Evolutionary conservation across 2,888 invertebrate species (phyloP).

Genomic region (Lasioglossum zephyrum): DNA sequence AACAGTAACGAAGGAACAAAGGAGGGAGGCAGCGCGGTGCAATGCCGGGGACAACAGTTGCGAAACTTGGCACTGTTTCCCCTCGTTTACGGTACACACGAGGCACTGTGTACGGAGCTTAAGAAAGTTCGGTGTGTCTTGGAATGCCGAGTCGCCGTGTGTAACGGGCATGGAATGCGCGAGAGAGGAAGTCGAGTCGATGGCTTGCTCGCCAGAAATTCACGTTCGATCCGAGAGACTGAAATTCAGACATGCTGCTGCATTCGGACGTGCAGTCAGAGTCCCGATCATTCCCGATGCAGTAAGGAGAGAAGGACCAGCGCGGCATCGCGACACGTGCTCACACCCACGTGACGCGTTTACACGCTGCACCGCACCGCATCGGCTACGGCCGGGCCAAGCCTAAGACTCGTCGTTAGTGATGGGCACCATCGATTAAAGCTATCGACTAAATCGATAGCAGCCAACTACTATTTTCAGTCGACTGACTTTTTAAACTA

Average conservation of each 20-base stretch:
- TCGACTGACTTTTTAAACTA: no score
- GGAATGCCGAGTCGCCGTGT: slow-evolving; percentile 67
- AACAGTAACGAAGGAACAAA: background rate
- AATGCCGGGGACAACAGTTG: background rate
- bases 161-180: slow-evolving; percentile 70
- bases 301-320: slow-evolving; percentile 9
- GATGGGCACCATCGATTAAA: no score
- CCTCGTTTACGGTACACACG: background rate
- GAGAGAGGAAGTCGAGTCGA: slow-evolving; percentile 47
- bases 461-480: no score
- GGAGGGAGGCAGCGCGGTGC: background rate
- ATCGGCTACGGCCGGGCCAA: no score
- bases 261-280: background rate
- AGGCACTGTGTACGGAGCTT: slow-evolving; percentile 42
- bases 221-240: slow-evolving; percentile 54
- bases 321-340: slow-evolving; percentile 70
- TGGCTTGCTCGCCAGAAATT: slow-evolving; percentile 49
- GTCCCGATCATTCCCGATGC: slow-evolving; percentile 44
- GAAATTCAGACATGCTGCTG: slow-evolving; percentile 54
- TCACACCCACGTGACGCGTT: slow-evolving; percentile 72
- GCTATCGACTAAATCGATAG: no score
- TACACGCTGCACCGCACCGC: slow-evolving; percentile 23
- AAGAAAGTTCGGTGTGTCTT: slow-evolving; percentile 43
- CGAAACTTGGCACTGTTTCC: background rate
- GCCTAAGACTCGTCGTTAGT: no score